These are phyloP conservation scores for Sesia apiformis DNA, from an alignment of 2,888 invertebrate species.

Conservation along the genomic window DNA sequence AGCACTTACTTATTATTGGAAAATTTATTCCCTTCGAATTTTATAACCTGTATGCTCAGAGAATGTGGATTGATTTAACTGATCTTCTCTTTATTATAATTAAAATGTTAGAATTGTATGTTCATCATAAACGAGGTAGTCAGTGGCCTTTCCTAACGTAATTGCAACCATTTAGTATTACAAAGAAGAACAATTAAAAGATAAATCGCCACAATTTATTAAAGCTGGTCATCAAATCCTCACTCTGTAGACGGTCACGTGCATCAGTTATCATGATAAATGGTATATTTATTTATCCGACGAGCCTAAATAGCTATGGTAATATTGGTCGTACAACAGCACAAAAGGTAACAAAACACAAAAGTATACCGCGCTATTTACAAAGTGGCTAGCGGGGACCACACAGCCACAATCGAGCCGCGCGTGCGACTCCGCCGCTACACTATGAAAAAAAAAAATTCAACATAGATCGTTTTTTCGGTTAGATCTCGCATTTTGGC, in stretches of 20 bases:
- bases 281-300: constrained; percentile 74
- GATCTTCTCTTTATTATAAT: no score
- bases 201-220: constrained; percentile 55
- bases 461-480: constrained; percentile 66
- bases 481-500: constrained; percentile 30
- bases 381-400: constrained; percentile 74
- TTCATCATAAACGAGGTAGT: neutral
- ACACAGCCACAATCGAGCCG: constrained; percentile 73
- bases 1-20: no score
- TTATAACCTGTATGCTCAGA: no score
- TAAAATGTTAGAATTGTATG: no score
- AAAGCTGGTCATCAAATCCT: constrained; percentile 54
- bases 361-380: constrained; percentile 75
- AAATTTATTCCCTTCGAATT: no score
- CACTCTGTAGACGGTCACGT: constrained; percentile 59
- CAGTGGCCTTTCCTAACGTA: neutral
- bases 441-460: constrained; percentile 58
- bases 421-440: constrained; percentile 68
- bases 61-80: no score
- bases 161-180: constrained; percentile 5
- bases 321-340: constrained; percentile 74
- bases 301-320: constrained; percentile 74
- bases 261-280: constrained; percentile 73
- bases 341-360: constrained; percentile 76
- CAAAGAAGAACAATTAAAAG: constrained; percentile 42